Percentiles rank a stretch among this genome's conserved stretches.
These are phyloP conservation scores for Columba janthina DNA, from an alignment of 2,113 vertebrate genomes.

Conservation along the genomic window DNA sequence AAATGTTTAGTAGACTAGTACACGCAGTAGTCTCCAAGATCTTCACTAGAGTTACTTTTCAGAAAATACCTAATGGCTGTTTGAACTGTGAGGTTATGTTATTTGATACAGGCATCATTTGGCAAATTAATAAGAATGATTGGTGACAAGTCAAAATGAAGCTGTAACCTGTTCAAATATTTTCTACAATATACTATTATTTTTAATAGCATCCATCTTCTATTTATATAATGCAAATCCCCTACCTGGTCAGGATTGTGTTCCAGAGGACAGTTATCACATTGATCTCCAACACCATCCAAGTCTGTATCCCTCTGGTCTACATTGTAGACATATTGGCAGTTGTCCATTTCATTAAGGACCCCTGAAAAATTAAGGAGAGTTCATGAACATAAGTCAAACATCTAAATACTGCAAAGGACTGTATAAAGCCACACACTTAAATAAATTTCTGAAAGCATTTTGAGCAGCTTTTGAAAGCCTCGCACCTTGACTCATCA, in stretches of 20 bases:
- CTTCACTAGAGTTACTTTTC: neutral
- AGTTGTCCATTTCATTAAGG: constrained; percentile 95
- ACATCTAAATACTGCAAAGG: neutral
- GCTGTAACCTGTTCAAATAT: neutral
- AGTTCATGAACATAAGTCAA: neutral
- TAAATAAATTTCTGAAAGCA: neutral
- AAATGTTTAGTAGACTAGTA: neutral
- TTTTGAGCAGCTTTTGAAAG: neutral
- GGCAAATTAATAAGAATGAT: neutral
- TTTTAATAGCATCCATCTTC: neutral
- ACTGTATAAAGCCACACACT: neutral
- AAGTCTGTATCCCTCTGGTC: constrained; percentile 95
- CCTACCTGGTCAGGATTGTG: constrained; percentile 97
- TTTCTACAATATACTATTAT: neutral
- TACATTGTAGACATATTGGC: constrained; percentile 95
- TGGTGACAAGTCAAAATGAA: neutral
- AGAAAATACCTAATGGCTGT: neutral
- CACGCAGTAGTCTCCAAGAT: neutral
- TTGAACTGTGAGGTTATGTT: neutral
- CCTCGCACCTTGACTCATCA: neutral
- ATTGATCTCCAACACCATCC: constrained; percentile 97
- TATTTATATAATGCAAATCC: neutral
- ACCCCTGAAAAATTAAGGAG: constrained; percentile 77
- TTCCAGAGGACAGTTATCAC: constrained; percentile 96
- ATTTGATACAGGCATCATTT: neutral